Evolutionary conservation across 2,888 invertebrate species (phyloP).

Genomic region (Anoncus sp.): DNA sequence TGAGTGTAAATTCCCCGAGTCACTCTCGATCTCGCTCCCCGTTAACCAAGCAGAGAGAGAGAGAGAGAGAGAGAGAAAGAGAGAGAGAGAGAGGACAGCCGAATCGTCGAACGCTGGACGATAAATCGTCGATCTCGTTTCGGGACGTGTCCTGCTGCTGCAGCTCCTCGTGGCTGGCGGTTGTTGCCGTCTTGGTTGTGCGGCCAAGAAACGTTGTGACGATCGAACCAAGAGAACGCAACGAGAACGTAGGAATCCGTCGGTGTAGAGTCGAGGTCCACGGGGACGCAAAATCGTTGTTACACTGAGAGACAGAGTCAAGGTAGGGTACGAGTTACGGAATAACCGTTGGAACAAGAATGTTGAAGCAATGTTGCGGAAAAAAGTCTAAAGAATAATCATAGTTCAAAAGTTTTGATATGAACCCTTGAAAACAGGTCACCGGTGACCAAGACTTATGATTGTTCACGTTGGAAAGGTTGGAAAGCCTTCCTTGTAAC

Average conservation of each 20-base stretch:
- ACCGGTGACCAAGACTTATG: neutral
- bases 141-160: conserved; percentile 54
- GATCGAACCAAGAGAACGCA: conserved; percentile 30
- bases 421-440: neutral
- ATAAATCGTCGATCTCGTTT: conserved; percentile 61
- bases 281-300: conserved; percentile 3
- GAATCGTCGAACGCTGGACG: conserved; percentile 54
- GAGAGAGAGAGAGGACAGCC: conserved; percentile 51
- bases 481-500: too few relatives aligned
- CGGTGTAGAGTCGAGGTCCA: conserved; percentile 12
- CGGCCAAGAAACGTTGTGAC: conserved; percentile 17
- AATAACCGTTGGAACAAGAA: conserved; percentile 10
- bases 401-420: neutral
- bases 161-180: conserved; percentile 20
- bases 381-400: neutral
- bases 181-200: conserved; percentile 19
- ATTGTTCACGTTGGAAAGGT: neutral
- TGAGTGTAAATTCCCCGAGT: conserved; percentile 77
- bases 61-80: too few relatives aligned
- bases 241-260: conserved; percentile 42
- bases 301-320: neutral
- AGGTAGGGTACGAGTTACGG: neutral
- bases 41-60: conserved; percentile 68
- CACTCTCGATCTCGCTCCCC: conserved; percentile 66
- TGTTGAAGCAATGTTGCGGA: conserved; percentile 8